Evolutionary conservation across 2,113 vertebrate genomes (phyloP), one percentile per base, ranked within the genome.

Genomic region (Salvelinus sp.): DNA sequence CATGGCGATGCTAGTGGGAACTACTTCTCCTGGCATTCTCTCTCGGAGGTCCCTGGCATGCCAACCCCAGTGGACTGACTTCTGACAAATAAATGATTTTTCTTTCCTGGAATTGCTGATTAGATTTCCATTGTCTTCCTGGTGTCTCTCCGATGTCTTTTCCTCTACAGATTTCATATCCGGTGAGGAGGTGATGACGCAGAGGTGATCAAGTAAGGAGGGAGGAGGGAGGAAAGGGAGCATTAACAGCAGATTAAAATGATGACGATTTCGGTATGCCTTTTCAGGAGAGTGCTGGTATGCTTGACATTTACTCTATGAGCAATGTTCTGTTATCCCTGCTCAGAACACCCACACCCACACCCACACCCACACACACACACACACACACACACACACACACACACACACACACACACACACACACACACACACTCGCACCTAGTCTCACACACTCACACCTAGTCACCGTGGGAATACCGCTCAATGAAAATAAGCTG

Each of bases 1-100:
- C 68, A 73, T 72, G 76, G 70, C 58, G 38, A 80, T 76, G 58
- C 60, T 54, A 77, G 72, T 62, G 72, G 76, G 73, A 64, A 71
- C 48, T 47, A 47, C 48, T 38, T 38, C 7, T 67, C 67, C 62
- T 71, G 68, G 38, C 66, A n/a, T 10, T 65, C 71, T 64, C 64
- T 64, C 70, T 64, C 54, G 30, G 57, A n/a, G 38, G 54, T 70
- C 58, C n/a, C n/a, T 65, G 64, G 48, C 57, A 48, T 62, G 54
- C 20, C 13, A 27, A 75, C 50, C 12, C 50, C 12, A 18, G 4
- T 5, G 14, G 16, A 3, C 3, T 18, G 3, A 54, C 4, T 54
- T 18, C 1, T 18, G 14, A 54, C 50, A 54, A 16, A 54, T 54
- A 22, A 20, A 62, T 2, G 6, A 73, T 64, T 63, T n/a, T 64